Evolutionary conservation across 1,140 invertebrate species (phyloP), one percentile per base, ranked within the genome.

Genomic region (Anagrus nilaparvatae): DNA sequence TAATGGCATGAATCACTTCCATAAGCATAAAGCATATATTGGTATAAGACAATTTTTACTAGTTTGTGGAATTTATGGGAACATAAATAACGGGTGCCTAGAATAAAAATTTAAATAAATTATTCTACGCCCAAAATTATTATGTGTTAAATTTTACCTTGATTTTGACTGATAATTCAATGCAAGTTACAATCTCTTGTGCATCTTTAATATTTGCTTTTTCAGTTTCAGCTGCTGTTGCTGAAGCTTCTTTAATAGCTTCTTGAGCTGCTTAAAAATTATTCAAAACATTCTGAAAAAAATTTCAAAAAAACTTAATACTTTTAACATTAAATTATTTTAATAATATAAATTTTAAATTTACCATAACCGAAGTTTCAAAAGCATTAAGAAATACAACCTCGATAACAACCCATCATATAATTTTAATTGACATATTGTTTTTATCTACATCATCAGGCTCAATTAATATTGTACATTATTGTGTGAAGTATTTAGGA

Each of bases 1-100:
- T 98, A 92, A 53, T 97, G 90, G 53, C 94, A 98, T 20, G 98
- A 71, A 71, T 99, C 96, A 5, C 92, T 94, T 0, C 95, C 95
- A 67, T 99, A 96, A 3, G 94, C 92, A 63, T 96, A 98, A 4
- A 99, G 61, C 88, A 99, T 96, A 58, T 81, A 99, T 51, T 94
- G 81, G 50, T 99, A 91, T 18, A 98, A 63, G 40, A 81, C 78
- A 13, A 96, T 69, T 59, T 84, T 87, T 73, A n/a, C 7, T 60
- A 61, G 45, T 82, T 88, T 29, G 66, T 73, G 0, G 88, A 91
- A 60, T 84, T 82, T 54, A 84, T 78, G 0, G 94, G 94, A 21
- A 96, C 76, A 2, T 94, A 70, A 40, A 97, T 84, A 29, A 92
- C 74, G 2, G 94, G 94, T 2, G 93, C 93, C 58, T 77, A 58